Evolutionary conservation across 2,113 vertebrate species (phyloP).

Genomic region (Zapus hudsonius): DNA sequence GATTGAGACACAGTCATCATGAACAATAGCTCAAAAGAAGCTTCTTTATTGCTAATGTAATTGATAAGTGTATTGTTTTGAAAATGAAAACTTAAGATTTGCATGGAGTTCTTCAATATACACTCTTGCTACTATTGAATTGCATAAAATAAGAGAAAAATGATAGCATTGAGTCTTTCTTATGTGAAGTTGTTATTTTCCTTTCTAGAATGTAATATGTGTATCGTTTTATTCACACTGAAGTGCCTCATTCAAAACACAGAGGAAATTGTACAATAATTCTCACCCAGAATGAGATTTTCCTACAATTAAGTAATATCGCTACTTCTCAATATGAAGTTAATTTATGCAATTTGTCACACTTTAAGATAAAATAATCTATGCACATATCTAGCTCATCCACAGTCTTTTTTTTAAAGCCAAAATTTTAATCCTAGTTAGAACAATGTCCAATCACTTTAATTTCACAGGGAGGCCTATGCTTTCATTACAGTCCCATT

Average conservation of each 20-base stretch:
- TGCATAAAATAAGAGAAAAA: slow-evolving; percentile 73
- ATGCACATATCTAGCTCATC: slow-evolving; percentile 47
- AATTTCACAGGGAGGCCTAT: slow-evolving; percentile 62
- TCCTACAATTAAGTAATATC: neutral
- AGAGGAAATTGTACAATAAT: slow-evolving; percentile 56
- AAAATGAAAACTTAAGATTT: slow-evolving; percentile 73
- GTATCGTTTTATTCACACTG: slow-evolving; percentile 62
- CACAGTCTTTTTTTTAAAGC: slow-evolving; percentile 70
- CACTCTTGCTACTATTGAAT: slow-evolving; percentile 63
- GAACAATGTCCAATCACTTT: slow-evolving; percentile 66
- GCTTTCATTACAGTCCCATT: slow-evolving; percentile 21
- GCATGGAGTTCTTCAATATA: slow-evolving; percentile 65
- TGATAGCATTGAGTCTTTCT: slow-evolving; percentile 52
- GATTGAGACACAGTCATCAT: slow-evolving; percentile 62
- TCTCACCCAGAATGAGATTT: slow-evolving; percentile 42
- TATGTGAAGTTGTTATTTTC: slow-evolving; percentile 64
- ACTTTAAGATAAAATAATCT: slow-evolving; percentile 65
- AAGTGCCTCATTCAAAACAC: slow-evolving; percentile 76
- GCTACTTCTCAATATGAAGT: slow-evolving; percentile 59
- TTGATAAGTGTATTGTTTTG: slow-evolving; percentile 75
- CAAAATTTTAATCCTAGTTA: slow-evolving; percentile 50
- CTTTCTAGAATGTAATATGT: slow-evolving; percentile 55
- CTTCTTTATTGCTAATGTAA: slow-evolving; percentile 67
- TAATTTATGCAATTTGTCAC: slow-evolving; percentile 71
- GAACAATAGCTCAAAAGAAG: slow-evolving; percentile 72